A percentile compares a stretch with the other conserved stretches of the same genome.
Conservation (phyloP, 2,888 invertebrate genomes). For the Meteorus colon region DNA sequence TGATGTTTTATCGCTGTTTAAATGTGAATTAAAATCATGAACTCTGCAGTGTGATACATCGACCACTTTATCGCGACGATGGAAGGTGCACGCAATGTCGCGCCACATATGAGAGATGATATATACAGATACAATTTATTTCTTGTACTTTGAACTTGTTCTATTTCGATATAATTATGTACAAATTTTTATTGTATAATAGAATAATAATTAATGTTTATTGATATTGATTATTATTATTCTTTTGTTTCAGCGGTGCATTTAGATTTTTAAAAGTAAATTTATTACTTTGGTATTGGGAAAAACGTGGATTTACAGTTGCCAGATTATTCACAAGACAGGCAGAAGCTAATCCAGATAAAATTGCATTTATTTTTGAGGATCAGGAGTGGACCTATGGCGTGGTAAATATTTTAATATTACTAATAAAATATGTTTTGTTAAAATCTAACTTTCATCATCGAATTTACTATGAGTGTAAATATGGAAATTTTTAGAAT, state of each 20-base stretch:
- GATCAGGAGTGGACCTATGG: conserved; percentile 89
- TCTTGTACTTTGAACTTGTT: conserved; percentile 6
- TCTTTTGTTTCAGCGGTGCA: conserved; percentile 61
- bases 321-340: conserved; percentile 85
- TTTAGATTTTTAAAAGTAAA: conserved; percentile 66
- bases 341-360: conserved; percentile 85
- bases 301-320: conserved; percentile 75
- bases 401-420: conserved; percentile 76
- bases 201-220: not conserved
- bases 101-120: conserved; percentile 1
- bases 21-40: not conserved
- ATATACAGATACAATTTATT: not conserved
- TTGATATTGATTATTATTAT: conserved; percentile 14
- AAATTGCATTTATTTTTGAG: conserved; percentile 87
- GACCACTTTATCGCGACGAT: not conserved
- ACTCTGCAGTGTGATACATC: not conserved
- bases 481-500: no score
- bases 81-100: conserved; percentile 10
- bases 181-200: not conserved
- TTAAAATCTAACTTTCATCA: not conserved
- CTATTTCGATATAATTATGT: not conserved
- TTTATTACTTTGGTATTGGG: conserved; percentile 67
- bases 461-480: no score
- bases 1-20: not conserved
- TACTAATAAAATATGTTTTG: not conserved